phyloP scores from a whole-genome alignment of 2,888 invertebrate species.

The Chorisops tibialis region DNA sequence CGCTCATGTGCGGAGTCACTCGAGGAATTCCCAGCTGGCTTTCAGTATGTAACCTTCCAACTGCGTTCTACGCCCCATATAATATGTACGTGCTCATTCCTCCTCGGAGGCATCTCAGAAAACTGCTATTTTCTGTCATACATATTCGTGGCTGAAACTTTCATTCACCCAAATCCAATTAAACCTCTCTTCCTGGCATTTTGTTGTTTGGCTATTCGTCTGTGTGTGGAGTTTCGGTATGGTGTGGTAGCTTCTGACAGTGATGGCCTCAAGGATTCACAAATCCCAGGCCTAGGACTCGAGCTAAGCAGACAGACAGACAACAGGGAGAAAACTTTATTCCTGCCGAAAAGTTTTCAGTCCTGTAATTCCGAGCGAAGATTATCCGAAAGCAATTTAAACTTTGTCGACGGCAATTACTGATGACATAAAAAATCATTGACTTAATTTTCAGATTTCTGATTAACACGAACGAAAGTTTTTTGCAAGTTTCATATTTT shows the following conservation, averaged over 20 bases:
- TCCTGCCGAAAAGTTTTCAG: neutral
- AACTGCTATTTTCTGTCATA: too few relatives aligned
- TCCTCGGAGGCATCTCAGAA: too few relatives aligned
- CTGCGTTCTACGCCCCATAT: too few relatives aligned
- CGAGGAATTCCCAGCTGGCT: too few relatives aligned
- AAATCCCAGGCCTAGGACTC: neutral
- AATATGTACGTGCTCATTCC: too few relatives aligned
- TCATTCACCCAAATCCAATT: constrained; percentile 13
- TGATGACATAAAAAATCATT: constrained; percentile 12
- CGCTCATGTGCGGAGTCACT: too few relatives aligned
- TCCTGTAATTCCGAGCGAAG: neutral
- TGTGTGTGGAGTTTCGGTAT: neutral
- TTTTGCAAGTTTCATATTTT: too few relatives aligned
- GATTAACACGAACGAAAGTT: too few relatives aligned
- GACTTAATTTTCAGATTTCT: neutral
- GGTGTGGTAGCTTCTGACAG: neutral
- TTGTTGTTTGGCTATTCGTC: neutral
- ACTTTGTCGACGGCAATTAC: constrained; percentile 16
- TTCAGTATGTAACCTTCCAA: too few relatives aligned
- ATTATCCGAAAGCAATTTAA: constrained; percentile 13
- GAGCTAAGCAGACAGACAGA: neutral
- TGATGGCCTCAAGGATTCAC: constrained; percentile 5
- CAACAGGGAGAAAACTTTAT: constrained; percentile 7
- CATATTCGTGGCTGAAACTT: neutral
- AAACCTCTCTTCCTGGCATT: constrained; percentile 6